Evolutionary conservation across 1,140 invertebrate species (phyloP).

Genomic region (Brachionus paranguensis): DNA sequence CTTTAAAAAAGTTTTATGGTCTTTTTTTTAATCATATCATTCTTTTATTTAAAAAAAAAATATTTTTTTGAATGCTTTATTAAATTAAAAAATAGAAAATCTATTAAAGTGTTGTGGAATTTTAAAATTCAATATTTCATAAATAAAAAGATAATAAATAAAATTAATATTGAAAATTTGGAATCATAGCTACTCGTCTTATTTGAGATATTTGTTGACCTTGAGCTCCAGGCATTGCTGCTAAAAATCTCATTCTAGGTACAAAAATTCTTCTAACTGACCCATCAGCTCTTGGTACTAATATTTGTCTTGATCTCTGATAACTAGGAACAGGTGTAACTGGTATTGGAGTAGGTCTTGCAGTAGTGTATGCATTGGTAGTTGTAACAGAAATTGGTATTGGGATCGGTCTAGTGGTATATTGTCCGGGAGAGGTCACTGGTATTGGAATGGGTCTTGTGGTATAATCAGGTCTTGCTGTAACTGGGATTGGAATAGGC

Average conservation of each 20-base stretch:
- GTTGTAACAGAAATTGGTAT: background rate
- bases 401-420: background rate
- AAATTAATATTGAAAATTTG: background rate
- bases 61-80: background rate
- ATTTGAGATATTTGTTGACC: background rate
- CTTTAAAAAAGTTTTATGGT: too few relatives aligned
- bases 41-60: background rate
- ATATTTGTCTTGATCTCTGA: background rate
- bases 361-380: background rate
- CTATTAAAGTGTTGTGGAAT: background rate
- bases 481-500: background rate
- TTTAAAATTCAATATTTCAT: too few relatives aligned
- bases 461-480: background rate
- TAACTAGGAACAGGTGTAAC: background rate
- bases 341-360: background rate
- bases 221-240: background rate
- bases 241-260: background rate
- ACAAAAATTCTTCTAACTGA: background rate
- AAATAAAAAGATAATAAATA: background rate
- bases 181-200: background rate
- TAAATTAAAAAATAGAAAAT: background rate
- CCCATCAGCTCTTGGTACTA: background rate
- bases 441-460: constrained; percentile 6
- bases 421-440: background rate
- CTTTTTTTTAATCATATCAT: background rate